Base-by-base conservation (phyloP, 2,113 vertebrate species). In the Anthoscopus minutus region DNA sequence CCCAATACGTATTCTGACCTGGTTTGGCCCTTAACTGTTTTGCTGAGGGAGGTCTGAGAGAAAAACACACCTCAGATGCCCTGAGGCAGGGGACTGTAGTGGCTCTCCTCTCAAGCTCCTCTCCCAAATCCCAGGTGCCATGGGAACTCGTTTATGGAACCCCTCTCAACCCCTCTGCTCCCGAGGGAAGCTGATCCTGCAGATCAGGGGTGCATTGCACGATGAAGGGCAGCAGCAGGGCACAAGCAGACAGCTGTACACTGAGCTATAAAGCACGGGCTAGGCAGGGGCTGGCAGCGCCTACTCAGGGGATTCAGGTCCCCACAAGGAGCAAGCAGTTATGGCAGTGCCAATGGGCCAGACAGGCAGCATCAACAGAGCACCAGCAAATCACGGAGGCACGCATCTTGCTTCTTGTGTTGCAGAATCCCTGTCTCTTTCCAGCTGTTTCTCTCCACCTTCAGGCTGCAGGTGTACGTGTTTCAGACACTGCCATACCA, bases 371-470 rank as follows among this genome's bases (percentile, higher is more conserved):
- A 28, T 28, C 19, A 6, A 6, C 0, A 4, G n/a, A 53, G 35
- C 28, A 72, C 40, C 2, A 8, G 28, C 28, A 25, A 72, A 38
- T 33, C 50, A n/a, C 42, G 40, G 25, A 54, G 35, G 42, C 35
- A 30, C 0, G 0, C 22, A 13, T 27, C 38, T 25, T 40, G 23
- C 22, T 24, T 13, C 1, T 1, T 4, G 3, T 66, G 45, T 47
- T 6, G 2, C 27, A 71, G 56, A 57, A 50, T 25, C 25, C 31
- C 62, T 21, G 20, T 12, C 44, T 38, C 74, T 47, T 72, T 45
- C n/a, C n/a, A 65, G 35, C 27, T 53, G 18, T 15, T 83, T 61
- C 45, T 56, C n/a, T 57, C 45, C 45, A 72, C 16, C 31, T 61
- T 54, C 60, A 61, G 47, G 57, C 33, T 42, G 51, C 58, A 48